Evolutionary conservation across 2,113 vertebrate species (phyloP), one percentile per base, ranked within the genome.

Genomic region (Tetraodon nigroviridis): DNA sequence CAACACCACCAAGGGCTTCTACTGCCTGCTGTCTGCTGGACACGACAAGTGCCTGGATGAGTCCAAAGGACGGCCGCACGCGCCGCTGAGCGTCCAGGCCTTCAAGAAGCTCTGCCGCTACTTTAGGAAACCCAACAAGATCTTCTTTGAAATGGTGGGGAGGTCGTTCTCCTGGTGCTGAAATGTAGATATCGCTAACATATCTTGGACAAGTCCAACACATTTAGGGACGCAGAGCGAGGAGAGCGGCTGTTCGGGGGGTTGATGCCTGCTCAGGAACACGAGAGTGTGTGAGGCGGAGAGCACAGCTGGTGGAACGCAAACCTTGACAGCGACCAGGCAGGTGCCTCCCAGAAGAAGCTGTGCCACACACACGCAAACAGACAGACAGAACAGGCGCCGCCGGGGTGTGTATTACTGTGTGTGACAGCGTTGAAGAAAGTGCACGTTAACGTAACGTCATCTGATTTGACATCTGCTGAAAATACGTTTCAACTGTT

Each of bases 1-100:
- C 83, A 93, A 93, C 78, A 69, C 78, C 69, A 92, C 92, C 42
- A 92, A 92, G 66, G 91, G 92, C 47, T 93, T 93, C 86, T 92
- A 91, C 83, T 93, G 92, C 80, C 86, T 92, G 48, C 78, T 87
- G 44, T 84, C 88, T 0, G 86, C 81, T 0, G 90, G 90, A 53
- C 89, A 83, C 0, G 89, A 91, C 60, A 91, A 90, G 74, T 92
- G 92, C 83, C 88, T 93, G 79, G 91, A 91, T 42, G 84, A 90
- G 51, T 93, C 92, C 2, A 92, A 93, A 70, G 92, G 91, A 18
- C 76, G 92, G 8, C 90, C 89, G 0, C 92, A 93, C 1, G 91
- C 92, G 0, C 80, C 90, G 0, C 75, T 93, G 0, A 80, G 87
- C 58, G n/a, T 69, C 4, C 65, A 65, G 6, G 88, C 88, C 44